Evolutionary conservation across 2,888 invertebrate species (phyloP).

Genomic region (Girardia tigrina): DNA sequence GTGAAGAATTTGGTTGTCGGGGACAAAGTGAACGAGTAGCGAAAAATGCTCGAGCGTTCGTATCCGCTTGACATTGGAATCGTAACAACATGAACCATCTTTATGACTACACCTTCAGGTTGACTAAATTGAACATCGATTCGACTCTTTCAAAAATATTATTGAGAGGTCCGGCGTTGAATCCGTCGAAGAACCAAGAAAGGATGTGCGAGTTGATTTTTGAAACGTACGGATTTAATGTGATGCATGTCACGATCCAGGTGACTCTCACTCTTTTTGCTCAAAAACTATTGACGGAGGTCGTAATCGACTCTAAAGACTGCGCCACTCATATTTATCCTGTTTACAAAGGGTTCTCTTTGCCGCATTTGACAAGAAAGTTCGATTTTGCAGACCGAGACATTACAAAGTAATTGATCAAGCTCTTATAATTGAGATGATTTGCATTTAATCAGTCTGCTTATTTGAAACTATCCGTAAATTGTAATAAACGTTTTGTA

Average conservation of each 20-base stretch:
- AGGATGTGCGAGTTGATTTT: conserved; percentile 99
- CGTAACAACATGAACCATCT: conserved; percentile 82
- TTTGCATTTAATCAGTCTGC: conserved; percentile 99
- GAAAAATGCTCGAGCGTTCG: conserved; percentile 77
- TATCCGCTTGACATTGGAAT: conserved; percentile 99
- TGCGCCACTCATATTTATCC: conserved; percentile 99
- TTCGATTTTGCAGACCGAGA: conserved; percentile 93
- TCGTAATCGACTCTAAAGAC: conserved; percentile 95
- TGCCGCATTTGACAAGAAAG: conserved; percentile 81
- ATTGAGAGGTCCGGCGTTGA: conserved; percentile 96
- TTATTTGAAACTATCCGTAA: conserved; percentile 96
- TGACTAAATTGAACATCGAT: conserved; percentile 85
- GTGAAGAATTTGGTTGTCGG: conserved; percentile 91
- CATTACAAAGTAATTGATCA: conserved; percentile 89
- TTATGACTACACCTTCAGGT: conserved; percentile 97
- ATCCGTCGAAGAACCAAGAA: conserved; percentile 85
- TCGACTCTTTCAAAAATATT: conserved; percentile 73
- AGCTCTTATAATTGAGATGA: conserved; percentile 78
- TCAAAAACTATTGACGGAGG: conserved; percentile 87
- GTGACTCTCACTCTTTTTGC: conserved; percentile 88
- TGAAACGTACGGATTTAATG: conserved; percentile 83
- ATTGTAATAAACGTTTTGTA: conserved; percentile 96
- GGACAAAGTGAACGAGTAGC: conserved; percentile 87
- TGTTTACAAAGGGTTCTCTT: conserved; percentile 86
- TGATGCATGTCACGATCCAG: conserved; percentile 84